A percentile compares a stretch with the other conserved stretches of the same genome.
Evolutionary conservation across 2,113 vertebrate genomes (phyloP).

Genomic region (Bubo blakistoni): DNA sequence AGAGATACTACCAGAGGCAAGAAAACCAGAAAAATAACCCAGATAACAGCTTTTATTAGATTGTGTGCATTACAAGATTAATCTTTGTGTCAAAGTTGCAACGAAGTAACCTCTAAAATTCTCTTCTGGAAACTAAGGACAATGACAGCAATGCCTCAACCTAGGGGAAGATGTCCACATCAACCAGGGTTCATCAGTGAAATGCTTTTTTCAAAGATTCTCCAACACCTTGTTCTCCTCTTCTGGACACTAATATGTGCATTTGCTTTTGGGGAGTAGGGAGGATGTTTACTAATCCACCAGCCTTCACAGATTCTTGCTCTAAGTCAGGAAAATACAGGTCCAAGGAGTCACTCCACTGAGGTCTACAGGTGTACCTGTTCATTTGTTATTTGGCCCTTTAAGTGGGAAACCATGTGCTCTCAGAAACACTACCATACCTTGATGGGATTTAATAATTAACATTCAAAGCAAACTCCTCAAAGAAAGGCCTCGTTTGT

Average conservation of each 20-base stretch:
- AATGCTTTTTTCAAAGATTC: background rate
- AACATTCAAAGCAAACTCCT: background rate
- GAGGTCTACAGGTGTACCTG: background rate
- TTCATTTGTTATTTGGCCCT: background rate
- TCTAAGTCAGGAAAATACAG: background rate
- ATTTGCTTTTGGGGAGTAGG: background rate
- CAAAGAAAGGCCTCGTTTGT: background rate
- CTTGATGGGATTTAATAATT: background rate
- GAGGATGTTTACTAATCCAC: background rate
- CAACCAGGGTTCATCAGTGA: background rate
- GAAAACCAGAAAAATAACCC: background rate
- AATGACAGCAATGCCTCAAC: background rate
- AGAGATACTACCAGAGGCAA: background rate
- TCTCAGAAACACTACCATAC: background rate
- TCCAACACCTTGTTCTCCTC: background rate
- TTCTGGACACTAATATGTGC: background rate
- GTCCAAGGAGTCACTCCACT: background rate
- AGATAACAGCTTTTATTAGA: constrained; percentile 41
- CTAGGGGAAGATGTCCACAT: background rate
- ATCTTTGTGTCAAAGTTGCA: background rate
- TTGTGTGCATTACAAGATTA: background rate
- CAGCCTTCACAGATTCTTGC: background rate
- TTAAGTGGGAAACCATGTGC: background rate
- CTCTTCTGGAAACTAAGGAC: background rate
- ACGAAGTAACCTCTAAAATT: background rate